Base-by-base conservation (phyloP, 2,113 vertebrate species). In the Dicaeum eximium region DNA sequence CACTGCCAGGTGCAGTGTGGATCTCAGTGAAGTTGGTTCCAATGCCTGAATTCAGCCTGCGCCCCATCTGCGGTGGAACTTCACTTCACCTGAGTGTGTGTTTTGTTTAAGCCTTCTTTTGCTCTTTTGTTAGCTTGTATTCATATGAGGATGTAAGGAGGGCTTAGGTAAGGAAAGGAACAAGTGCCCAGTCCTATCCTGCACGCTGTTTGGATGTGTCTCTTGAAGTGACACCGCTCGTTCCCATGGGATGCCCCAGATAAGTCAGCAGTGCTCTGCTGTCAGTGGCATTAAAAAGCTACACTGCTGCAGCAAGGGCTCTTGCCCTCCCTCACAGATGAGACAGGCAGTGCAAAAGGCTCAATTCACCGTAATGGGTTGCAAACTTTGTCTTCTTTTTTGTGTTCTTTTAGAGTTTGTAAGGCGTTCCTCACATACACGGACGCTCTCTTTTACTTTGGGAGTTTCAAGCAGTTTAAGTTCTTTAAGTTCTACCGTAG, bases 231-330 rank as follows among this genome's bases (percentile, higher is more conserved):
- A 85, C 91, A 89, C 71, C 19, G 58, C 67, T 87, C 6, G 0
- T 62, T 86, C 90, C 92, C 81, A 25, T 15, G 56, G 84, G 92
- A 91, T 91, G 92, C 80, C 83, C 93, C 87, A 93, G 90, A 91
- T 88, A 88, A 87, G 38, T 86, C 96, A 93, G 60, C 85, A 86
- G 33, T 62, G 54, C 66, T 70, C 64, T 37, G 80, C 75, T 88
- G 78, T 86, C 79, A 60, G 57, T 58, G 85, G 38, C 88, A 71
- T 73, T 77, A 62, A 31, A 15, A 42, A 80, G 50, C 84, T 82
- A 12, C 45, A 54, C 74, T 2, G 4, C 40, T 2, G 5, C 53
- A 44, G 81, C 13, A 22, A 30, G 37, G 47, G 64, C 64, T 58
- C 24, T 1, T 47, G 40, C 53, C 47, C 15, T 44, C 23, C 57